phyloP scores from a whole-genome alignment of 1,140 invertebrate genomes.

The Anastatus disparis region DNA sequence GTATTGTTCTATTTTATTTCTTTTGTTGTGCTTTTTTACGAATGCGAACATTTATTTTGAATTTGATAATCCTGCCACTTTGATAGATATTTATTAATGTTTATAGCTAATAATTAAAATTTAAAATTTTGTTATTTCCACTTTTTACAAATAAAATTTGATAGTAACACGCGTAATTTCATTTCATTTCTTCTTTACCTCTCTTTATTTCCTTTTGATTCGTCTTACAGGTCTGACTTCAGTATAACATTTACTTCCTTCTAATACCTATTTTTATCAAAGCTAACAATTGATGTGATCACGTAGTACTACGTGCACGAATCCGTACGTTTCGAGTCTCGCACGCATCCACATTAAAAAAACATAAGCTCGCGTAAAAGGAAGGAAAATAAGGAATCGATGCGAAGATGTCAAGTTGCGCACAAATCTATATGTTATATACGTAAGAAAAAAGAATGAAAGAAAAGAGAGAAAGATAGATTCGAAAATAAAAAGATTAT shows the following conservation, averaged over 20 bases:
- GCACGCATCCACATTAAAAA: slow-evolving; percentile 46
- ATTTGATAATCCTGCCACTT: too few species aligned
- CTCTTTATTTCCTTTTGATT: slow-evolving; percentile 14
- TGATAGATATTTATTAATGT: too few species aligned
- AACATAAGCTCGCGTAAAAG: slow-evolving; percentile 2
- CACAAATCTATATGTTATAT: neutral
- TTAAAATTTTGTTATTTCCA: too few species aligned
- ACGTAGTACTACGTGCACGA: slow-evolving; percentile 18
- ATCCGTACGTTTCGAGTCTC: slow-evolving; percentile 12
- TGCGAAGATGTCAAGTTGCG: slow-evolving; percentile 6
- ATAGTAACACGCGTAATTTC: too few species aligned
- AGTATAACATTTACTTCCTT: too few species aligned
- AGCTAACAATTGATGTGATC: slow-evolving; percentile 1
- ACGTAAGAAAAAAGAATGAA: slow-evolving; percentile 24
- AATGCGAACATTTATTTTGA: too few species aligned
- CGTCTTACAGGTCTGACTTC: too few species aligned
- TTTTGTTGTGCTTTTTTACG: neutral
- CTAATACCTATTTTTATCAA: too few species aligned
- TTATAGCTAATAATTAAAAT: too few species aligned
- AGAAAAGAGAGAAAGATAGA: neutral
- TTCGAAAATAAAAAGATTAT: neutral
- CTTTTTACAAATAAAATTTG: too few species aligned
- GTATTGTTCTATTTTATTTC: neutral
- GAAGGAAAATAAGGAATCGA: neutral
- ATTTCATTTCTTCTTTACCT: too few species aligned